Percentiles rank a stretch among this genome's conserved stretches.
phyloP scores from a whole-genome alignment of 1,140 invertebrate genomes.

The Cepaea nemoralis region DNA sequence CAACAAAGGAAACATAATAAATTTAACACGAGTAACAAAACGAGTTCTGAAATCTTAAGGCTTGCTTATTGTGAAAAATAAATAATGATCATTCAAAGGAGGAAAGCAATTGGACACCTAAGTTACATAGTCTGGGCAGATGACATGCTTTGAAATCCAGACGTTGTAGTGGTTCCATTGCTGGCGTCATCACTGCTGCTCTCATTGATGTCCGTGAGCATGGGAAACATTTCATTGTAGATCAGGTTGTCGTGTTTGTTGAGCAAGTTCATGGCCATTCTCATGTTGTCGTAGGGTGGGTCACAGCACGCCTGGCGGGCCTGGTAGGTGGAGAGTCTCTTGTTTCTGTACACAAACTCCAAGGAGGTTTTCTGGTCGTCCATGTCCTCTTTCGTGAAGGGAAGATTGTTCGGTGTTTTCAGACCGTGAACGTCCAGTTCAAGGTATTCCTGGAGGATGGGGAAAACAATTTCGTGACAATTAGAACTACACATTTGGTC shows the following conservation, averaged over 20 bases:
- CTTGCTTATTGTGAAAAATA: too few species aligned
- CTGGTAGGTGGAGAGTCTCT: not conserved
- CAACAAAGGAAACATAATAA: too few species aligned
- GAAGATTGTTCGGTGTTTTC: conserved; percentile 8
- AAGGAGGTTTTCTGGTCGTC: conserved; percentile 18
- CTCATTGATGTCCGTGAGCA: not conserved
- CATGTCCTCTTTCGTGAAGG: conserved; percentile 25
- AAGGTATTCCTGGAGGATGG: conserved; percentile 19
- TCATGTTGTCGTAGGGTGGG: not conserved
- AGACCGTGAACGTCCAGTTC: conserved; percentile 18
- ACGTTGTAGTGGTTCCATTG: conserved; percentile 18
- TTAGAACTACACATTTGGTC: too few species aligned
- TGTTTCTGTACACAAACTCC: conserved; percentile 2
- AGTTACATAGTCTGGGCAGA: conserved; percentile 12
- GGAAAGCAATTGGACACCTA: too few species aligned
- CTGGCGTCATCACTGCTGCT: not conserved
- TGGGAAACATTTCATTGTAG: conserved; percentile 21
- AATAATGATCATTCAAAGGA: too few species aligned
- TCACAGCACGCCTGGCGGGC: not conserved
- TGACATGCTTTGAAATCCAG: conserved; percentile 27
- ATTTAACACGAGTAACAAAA: too few species aligned
- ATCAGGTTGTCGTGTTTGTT: not conserved
- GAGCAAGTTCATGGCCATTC: not conserved
- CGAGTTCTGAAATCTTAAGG: too few species aligned
- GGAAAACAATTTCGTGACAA: not conserved